Base-by-base conservation (phyloP, 2,888 invertebrate genomes). In the Copidosoma aretas region DNA sequence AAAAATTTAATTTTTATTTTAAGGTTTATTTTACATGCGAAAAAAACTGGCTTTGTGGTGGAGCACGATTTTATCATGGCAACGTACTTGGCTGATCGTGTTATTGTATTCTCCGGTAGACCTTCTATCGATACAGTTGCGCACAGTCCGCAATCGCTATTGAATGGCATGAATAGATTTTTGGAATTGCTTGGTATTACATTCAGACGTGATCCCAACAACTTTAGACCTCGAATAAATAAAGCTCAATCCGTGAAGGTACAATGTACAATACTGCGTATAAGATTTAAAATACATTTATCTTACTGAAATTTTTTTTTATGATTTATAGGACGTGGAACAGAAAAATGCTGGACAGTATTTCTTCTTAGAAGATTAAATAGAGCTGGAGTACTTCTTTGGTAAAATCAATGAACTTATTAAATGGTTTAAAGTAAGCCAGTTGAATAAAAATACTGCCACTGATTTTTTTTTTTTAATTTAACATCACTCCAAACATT, bases 41-140 rank as follows among this genome's bases (percentile, higher is more conserved):
- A 99, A 87, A 97, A 98, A 84, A 99, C 99, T 10, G 99, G 98
- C 15, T 99, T 99, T 84, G 93, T 99, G 19, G 99, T 99, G 1
- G 99, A 99, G 90, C 98, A 98, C 91, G 98, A 99, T 87, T 99
- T 99, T 84, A 99, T 99, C 75, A 99, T 99, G 99, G 98, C 98
- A 19, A 99, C 99, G 0, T 99, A 99, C 84, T 88, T 97, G 73
- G 97, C 98, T 0, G 99, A 99, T 84, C 90, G 98, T 54, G 99
- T 99, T 3, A 97, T 99, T 75, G 98, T 99, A 60, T 98, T 99
- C 84, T 98, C 98, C 81, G 99, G 99, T 59, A 86, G 86, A 54
- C 98, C 99, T 0, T 97, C 98, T 0, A 89, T 97, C 1, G 84
- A 91, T 70, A 95, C 98, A 1, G 89, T 89, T 0, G 99, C 99